Evolutionary conservation across 2,113 vertebrate genomes (phyloP), one percentile per base, ranked within the genome.

Genomic region (Hypanus sabinus): DNA sequence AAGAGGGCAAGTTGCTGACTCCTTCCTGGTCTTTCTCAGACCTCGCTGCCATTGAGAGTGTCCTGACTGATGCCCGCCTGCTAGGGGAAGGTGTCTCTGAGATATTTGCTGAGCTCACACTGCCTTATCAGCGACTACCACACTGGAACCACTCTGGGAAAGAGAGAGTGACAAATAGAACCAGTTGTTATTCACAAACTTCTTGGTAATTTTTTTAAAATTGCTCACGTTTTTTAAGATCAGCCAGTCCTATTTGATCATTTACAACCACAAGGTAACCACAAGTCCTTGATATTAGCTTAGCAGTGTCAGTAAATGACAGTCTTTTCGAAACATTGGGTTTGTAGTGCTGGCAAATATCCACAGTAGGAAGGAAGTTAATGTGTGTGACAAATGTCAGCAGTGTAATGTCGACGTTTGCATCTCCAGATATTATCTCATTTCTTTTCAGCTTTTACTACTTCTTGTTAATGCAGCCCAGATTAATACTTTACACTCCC

Each of bases 281-380:
- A 38, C 88, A 92, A 10, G 62, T 71, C 88, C 33, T 38, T 36
- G 20, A 68, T 70, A 36, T 70, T 92, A 70, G 33, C 88, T 70
- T 71, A 11, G 65, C 65, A 38, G 30, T 92, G 88, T 38, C 88
- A 38, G 62, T 68, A 92, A 92, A 70, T 92, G 88, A 71, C 33
- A 70, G 83, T 16, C 20, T 92, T 70, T 70, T 68, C 88, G 38
- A 22, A 14, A 92, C 20, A 38, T 92, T 70, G 65, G 22, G 33
- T 38, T 92, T 70, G 9, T 11, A 38, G 10, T 92, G 33, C 62
- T 92, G 65, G 65, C 65, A 68, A 38, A 92, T 92, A 70, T 92
- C 65, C 88, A 92, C 18, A 70, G 36, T 68, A 92, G 88, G 88
- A 92, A 92, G 88, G 88, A 92, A 70, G 88, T 92, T 46, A 38